A percentile compares a stretch with the other conserved stretches of the same genome.
Evolutionary conservation across 23 tunicate genomes (phyloP).

Genomic region (Ascidia mentula): DNA sequence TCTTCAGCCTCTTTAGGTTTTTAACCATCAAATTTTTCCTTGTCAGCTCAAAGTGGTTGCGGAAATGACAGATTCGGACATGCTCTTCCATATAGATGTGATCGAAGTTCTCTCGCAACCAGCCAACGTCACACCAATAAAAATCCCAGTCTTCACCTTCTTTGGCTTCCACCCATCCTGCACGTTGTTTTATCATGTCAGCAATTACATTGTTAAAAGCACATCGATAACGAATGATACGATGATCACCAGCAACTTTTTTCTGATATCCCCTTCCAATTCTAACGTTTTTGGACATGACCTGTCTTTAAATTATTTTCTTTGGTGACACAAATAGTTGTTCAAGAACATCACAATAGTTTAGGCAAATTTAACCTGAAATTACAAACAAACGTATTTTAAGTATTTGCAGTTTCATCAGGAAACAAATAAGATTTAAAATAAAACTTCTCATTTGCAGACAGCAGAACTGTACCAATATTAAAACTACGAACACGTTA

Average conservation of each 20-base stretch:
- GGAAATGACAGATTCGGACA: constrained; percentile 82
- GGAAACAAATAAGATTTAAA: no score
- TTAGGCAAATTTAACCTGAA: no score
- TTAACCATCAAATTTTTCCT: constrained; percentile 94
- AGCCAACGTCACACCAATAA: constrained; percentile 93
- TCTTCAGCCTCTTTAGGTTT: constrained; percentile 86
- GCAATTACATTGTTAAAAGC: constrained; percentile 82
- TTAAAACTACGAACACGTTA: no score
- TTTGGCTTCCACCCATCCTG: constrained; percentile 90
- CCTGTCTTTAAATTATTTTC: no score
- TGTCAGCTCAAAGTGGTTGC: constrained; percentile 86
- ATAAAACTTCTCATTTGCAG: no score
- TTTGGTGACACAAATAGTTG: no score
- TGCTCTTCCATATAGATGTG: constrained; percentile 94
- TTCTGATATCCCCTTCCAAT: constrained; percentile 80
- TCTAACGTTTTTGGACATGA: constrained; percentile 38
- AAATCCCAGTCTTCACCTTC: constrained; percentile 96
- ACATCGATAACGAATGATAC: constrained; percentile 70
- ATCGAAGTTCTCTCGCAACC: constrained; percentile 94
- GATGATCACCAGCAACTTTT: constrained; percentile 69
- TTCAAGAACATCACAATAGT: no score
- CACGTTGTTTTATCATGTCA: constrained; percentile 75
- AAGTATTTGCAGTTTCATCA: no score
- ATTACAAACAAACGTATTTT: no score
- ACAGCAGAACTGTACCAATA: no score